Percentiles rank a stretch among this genome's conserved stretches.
Conservation (phyloP, 1,140 invertebrate species). For the Drosophila melanica region DNA sequence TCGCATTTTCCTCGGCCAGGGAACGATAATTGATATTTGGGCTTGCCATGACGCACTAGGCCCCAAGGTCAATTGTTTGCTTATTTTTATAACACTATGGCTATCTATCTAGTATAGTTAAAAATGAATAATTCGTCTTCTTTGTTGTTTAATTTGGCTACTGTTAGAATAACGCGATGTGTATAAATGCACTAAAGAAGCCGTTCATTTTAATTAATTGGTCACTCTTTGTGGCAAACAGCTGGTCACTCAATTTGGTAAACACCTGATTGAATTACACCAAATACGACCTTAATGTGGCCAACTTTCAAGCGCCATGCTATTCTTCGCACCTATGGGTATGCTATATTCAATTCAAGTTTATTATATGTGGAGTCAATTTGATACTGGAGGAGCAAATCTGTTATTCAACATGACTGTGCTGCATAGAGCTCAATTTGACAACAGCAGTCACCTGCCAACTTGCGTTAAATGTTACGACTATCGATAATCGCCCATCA, state of each 20-base stretch:
- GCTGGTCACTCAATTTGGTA: slow-evolving; percentile 9
- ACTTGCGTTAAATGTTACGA: not conserved
- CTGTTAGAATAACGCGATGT: slow-evolving; percentile 43
- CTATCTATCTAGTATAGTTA: slow-evolving; percentile 67
- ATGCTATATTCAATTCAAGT: not conserved
- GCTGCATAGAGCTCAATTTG: not conserved
- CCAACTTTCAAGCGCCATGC: slow-evolving; percentile 9
- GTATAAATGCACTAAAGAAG: slow-evolving; percentile 18
- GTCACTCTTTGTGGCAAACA: slow-evolving; percentile 7
- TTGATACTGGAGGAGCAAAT: slow-evolving; percentile 8
- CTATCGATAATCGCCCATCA: slow-evolving; percentile 16
- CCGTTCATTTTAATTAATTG: not conserved
- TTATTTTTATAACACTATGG: slow-evolving; percentile 75
- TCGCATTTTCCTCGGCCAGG: slow-evolving; percentile 68
- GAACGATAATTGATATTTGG: slow-evolving; percentile 75
- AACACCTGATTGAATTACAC: slow-evolving; percentile 19
- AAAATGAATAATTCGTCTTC: slow-evolving; percentile 61
- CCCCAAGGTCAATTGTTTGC: slow-evolving; percentile 68
- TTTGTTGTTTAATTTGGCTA: slow-evolving; percentile 73
- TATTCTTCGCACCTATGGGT: not conserved
- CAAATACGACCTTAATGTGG: not conserved
- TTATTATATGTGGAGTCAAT: slow-evolving; percentile 2
- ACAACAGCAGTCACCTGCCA: slow-evolving; percentile 1
- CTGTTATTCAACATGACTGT: slow-evolving; percentile 9
- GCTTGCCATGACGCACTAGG: slow-evolving; percentile 70